Percentiles rank a stretch among this genome's conserved stretches.
Conservation (phyloP, 2,113 vertebrate species). For the Oreocharis arfaki region DNA sequence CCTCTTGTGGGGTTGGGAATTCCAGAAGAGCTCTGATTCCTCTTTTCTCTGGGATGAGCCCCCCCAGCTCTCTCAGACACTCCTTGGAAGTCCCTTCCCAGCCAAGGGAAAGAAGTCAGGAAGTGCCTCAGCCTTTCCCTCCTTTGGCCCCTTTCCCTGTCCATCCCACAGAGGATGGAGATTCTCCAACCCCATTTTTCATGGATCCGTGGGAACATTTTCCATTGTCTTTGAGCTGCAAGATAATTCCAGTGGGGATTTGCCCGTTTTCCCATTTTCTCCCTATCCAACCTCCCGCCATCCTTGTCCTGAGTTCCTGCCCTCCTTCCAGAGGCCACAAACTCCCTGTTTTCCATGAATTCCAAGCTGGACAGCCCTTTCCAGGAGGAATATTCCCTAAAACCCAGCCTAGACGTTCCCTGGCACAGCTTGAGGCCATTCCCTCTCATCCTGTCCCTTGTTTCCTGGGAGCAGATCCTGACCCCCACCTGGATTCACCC, state of each 20-base stretch:
- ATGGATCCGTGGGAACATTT: neutral
- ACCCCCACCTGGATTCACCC: neutral
- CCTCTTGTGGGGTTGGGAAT: neutral
- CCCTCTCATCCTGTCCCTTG: neutral
- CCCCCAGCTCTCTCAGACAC: neutral
- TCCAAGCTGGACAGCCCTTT: neutral
- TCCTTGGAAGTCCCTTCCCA: neutral
- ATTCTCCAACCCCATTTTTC: neutral
- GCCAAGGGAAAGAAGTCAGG: neutral
- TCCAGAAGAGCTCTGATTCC: neutral
- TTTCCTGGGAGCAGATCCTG: neutral
- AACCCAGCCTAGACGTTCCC: neutral
- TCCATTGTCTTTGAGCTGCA: neutral
- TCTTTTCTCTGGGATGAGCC: neutral
- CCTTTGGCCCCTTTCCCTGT: neutral
- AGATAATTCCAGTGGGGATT: neutral
- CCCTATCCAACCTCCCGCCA: accelerated
- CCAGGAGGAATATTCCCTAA: neutral
- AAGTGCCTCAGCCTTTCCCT: neutral
- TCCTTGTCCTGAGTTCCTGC: too few species aligned
- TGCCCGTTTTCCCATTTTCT: neutral
- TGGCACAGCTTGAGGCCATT: neutral
- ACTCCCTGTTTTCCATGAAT: neutral
- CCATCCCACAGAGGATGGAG: neutral
- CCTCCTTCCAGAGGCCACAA: neutral